Percentiles rank a stretch among this genome's conserved stretches.
phyloP scores from a whole-genome alignment of 2,113 vertebrate genomes.

The Dipodomys spectabilis region DNA sequence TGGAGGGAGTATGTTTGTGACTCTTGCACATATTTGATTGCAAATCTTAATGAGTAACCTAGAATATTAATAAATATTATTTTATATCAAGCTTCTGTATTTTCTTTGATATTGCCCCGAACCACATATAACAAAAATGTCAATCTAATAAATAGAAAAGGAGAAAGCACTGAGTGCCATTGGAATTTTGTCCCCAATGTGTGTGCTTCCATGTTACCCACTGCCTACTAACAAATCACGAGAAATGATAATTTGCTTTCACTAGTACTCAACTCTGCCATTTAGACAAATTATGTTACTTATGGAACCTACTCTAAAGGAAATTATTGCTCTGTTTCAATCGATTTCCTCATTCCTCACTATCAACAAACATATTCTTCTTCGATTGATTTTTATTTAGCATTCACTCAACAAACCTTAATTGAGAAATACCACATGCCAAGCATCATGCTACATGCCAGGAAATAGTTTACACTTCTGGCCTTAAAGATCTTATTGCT shows the following conservation, averaged over 20 bases:
- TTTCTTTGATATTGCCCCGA: constrained; percentile 31
- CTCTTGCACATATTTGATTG: constrained; percentile 10
- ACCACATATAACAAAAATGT: background rate
- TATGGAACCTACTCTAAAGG: constrained; percentile 47
- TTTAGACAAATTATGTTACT: constrained; percentile 73
- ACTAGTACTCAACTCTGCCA: constrained; percentile 40
- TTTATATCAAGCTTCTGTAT: constrained; percentile 1
- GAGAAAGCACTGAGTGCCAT: background rate
- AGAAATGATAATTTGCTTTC: constrained; percentile 46
- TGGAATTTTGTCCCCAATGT: background rate
- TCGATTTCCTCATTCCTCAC: constrained; percentile 55
- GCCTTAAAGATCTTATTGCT: constrained; percentile 9
- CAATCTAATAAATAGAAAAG: constrained; percentile 34
- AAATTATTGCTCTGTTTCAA: constrained; percentile 74
- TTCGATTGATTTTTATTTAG: constrained; percentile 70
- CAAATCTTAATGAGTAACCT: constrained; percentile 42
- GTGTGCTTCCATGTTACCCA: background rate
- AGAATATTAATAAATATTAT: constrained; percentile 31
- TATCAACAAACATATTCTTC: constrained; percentile 64
- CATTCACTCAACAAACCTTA: constrained; percentile 69
- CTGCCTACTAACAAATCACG: background rate
- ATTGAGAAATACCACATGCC: constrained; percentile 22
- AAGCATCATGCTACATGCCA: background rate
- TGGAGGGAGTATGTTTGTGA: background rate
- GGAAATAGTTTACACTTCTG: background rate